Evolutionary conservation across 2,797 vertebrate species (phyloP).

Genomic region (Sphaeramia orbicularis): DNA sequence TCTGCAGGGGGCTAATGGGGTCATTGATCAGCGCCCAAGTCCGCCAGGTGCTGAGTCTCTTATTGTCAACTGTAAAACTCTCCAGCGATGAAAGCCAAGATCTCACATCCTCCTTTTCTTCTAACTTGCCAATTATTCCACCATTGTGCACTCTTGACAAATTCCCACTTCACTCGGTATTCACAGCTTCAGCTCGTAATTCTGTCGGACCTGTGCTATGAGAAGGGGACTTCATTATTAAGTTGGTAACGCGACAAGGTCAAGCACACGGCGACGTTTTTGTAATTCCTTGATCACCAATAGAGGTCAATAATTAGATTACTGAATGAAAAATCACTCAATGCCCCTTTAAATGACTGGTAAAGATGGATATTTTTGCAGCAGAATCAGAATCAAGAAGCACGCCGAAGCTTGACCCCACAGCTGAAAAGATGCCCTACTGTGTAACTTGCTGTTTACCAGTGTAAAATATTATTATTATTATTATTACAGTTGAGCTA

Average conservation of each 20-base stretch:
- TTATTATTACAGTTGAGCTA: too few relatives aligned
- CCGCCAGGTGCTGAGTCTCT: too few relatives aligned
- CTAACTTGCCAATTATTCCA: not conserved
- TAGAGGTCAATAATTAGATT: conserved; percentile 31
- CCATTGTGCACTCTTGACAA: not conserved
- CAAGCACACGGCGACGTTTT: conserved; percentile 5
- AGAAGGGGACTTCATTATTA: conserved; percentile 24
- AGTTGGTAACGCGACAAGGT: conserved; percentile 17
- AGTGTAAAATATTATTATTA: too few relatives aligned
- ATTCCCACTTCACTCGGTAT: conserved; percentile 14
- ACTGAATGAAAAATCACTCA: conserved; percentile 10
- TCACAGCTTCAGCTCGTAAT: not conserved
- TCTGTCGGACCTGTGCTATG: not conserved
- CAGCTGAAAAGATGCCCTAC: not conserved
- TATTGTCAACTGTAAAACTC: too few relatives aligned
- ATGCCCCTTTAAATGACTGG: conserved; percentile 21
- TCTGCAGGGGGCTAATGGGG: too few relatives aligned
- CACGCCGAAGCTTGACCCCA: conserved; percentile 11
- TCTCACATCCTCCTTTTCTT: not conserved
- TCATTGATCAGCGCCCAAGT: too few relatives aligned
- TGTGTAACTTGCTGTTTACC: too few relatives aligned
- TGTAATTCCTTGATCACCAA: conserved; percentile 16
- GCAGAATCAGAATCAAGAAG: conserved; percentile 18
- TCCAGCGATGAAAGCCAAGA: too few relatives aligned
- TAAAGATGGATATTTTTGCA: conserved; percentile 36